These are phyloP conservation scores for Calameuta pallipes DNA, from an alignment of 2,888 invertebrate genomes.

Conservation along the genomic window DNA sequence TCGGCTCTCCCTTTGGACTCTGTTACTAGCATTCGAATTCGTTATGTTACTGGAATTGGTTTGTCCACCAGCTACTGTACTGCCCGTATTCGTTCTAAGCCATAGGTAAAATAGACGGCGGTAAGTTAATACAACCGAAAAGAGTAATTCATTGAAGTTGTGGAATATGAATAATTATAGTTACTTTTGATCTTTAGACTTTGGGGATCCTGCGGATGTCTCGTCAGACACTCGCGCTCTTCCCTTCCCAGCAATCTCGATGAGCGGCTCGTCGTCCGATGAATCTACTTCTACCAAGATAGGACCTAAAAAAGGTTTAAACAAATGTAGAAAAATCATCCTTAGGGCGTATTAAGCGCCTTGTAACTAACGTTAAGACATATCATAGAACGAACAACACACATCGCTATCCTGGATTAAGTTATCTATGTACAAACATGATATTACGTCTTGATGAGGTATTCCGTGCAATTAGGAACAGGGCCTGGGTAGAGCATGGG, in stretches of 20 bases:
- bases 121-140: too few species aligned
- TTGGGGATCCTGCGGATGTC: slow-evolving; percentile 58
- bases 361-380: too few species aligned
- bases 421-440: too few species aligned
- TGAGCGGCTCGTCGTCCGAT: slow-evolving; percentile 85
- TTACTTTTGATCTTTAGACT: slow-evolving; percentile 64
- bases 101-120: background rate
- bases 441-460: too few species aligned
- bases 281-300: slow-evolving; percentile 76
- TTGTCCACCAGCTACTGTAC: slow-evolving; percentile 53
- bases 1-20: slow-evolving; percentile 62
- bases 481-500: too few species aligned
- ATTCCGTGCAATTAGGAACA: too few species aligned
- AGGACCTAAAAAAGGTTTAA: slow-evolving; percentile 51
- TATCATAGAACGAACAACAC: too few species aligned
- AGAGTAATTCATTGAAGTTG: too few species aligned
- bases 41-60: slow-evolving; percentile 55
- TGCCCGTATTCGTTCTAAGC: slow-evolving; percentile 51
- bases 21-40: slow-evolving; percentile 58
- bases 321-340: background rate
- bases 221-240: slow-evolving; percentile 66
- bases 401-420: too few species aligned
- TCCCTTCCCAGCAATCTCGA: slow-evolving; percentile 76
- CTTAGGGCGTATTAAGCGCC: too few species aligned
- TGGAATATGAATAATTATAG: slow-evolving; percentile 19